Percentiles rank a stretch among this genome's conserved stretches.
These are phyloP conservation scores for Mesopsocus fuscifrons DNA, from an alignment of 2,888 invertebrate genomes.

Conservation along the genomic window DNA sequence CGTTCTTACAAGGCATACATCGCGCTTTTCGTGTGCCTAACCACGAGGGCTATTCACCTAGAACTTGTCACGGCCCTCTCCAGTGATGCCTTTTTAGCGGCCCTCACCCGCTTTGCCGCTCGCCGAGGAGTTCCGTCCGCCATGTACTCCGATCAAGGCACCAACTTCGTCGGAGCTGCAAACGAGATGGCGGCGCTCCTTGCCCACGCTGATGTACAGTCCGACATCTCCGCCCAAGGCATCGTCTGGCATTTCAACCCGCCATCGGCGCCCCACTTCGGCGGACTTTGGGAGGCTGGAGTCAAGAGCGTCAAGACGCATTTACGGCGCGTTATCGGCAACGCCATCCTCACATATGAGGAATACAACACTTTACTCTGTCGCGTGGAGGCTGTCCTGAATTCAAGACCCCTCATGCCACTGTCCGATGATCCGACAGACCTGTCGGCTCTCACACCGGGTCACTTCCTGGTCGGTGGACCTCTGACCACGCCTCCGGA, in stretches of 20 bases:
- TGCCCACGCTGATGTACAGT: not conserved
- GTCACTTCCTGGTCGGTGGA: not conserved
- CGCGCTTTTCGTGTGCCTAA: slow-evolving; percentile 18
- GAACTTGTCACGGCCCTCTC: slow-evolving; percentile 19
- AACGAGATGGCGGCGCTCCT: slow-evolving; percentile 6
- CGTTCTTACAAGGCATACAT: slow-evolving; percentile 17
- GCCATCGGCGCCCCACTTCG: not conserved
- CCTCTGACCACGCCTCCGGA: not conserved
- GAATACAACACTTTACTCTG: not conserved
- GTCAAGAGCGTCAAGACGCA: not conserved
- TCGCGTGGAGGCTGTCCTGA: not conserved
- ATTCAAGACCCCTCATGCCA: not conserved
- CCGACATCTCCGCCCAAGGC: not conserved
- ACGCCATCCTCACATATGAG: not conserved
- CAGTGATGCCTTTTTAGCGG: slow-evolving; percentile 19
- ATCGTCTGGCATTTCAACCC: not conserved
- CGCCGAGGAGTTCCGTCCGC: slow-evolving; percentile 17
- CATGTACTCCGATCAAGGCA: slow-evolving; percentile 20
- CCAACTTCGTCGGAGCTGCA: slow-evolving; percentile 20
- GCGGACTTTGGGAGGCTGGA: not conserved
- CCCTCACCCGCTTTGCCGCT: slow-evolving; percentile 18
- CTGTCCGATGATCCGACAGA: not conserved
- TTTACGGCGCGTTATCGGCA: not conserved
- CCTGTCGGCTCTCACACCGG: not conserved
- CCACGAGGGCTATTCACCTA: slow-evolving; percentile 19